phyloP scores from a whole-genome alignment of 2,113 vertebrate genomes.

The Parus major region DNA sequence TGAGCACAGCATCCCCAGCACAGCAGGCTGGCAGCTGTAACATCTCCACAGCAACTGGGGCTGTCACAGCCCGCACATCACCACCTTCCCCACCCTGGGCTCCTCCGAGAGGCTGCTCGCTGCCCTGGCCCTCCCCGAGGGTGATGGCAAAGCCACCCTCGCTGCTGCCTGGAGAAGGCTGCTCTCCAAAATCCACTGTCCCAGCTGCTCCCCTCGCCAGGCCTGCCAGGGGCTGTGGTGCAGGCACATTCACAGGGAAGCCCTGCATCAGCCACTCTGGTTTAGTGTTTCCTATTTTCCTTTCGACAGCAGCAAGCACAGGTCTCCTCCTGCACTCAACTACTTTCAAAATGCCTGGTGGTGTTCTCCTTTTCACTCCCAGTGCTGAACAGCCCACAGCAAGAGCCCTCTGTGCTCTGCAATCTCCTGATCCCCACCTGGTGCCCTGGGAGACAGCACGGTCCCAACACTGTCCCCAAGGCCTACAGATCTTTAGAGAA shows the following conservation, averaged over 20 bases:
- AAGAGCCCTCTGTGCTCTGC: background rate
- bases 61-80: background rate
- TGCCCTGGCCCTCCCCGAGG: background rate
- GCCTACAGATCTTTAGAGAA: background rate
- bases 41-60: slow-evolving; percentile 5
- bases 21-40: background rate
- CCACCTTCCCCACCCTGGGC: background rate
- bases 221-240: accelerated
- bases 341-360: background rate
- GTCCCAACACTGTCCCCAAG: background rate
- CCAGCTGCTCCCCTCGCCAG: background rate
- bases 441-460: background rate
- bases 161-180: background rate
- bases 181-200: background rate
- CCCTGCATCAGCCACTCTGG: background rate
- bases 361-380: background rate
- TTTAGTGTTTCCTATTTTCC: background rate
- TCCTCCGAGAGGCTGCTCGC: background rate
- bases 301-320: background rate
- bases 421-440: background rate
- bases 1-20: background rate
- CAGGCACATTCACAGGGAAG: background rate
- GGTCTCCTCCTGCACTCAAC: background rate
- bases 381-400: background rate
- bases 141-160: background rate